Base-by-base conservation (phyloP, 2,888 invertebrate genomes). In the Catocala sponsa region DNA sequence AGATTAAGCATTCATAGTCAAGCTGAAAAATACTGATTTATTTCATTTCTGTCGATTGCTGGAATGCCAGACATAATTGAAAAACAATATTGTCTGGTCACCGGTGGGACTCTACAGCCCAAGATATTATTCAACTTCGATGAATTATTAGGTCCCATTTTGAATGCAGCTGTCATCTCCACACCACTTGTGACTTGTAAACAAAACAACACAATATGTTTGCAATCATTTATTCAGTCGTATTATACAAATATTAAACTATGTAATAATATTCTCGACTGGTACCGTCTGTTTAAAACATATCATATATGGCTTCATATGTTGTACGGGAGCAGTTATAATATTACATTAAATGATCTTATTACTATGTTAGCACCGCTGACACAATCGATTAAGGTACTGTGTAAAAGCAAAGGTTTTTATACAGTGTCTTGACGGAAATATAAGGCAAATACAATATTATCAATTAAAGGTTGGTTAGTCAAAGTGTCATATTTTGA, bases 221-320 rank as follows among this genome's bases (percentile, higher is more conserved):
- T 77, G 80, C 79, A 84, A 84, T 83, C 63, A 82, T 81, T 86
- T 85, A 88, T 87, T 89, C 87, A 87, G 87, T 88, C 86, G 84
- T 86, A 85, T 81, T 15, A 86, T 84, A 85, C 77, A 82, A 79
- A 69, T 78, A 78, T 69, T 71, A 70, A 73, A 72, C 46, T 72
- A 68, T 60, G 44, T 59, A 62, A 61, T 60, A 65, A 62, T 48
- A 52, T 63, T 58, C 50, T 70, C 58, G 65, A 73, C 73, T 73
- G 75, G 73, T 38, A 38, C 35, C 35, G 35, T 38, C 35, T 38
- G 48, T 50, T 63, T 47, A 54, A 70, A 66, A 66, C 63, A 51
- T 57, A 59, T 60, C 50, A 47, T 58, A 55, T 43, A 55, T 49
- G 15, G 25, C 7, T 63, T 12, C 54, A 51, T 38, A 59, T 32